phyloP scores from a whole-genome alignment of 1,140 invertebrate species.

The Drosophila guanche region DNA sequence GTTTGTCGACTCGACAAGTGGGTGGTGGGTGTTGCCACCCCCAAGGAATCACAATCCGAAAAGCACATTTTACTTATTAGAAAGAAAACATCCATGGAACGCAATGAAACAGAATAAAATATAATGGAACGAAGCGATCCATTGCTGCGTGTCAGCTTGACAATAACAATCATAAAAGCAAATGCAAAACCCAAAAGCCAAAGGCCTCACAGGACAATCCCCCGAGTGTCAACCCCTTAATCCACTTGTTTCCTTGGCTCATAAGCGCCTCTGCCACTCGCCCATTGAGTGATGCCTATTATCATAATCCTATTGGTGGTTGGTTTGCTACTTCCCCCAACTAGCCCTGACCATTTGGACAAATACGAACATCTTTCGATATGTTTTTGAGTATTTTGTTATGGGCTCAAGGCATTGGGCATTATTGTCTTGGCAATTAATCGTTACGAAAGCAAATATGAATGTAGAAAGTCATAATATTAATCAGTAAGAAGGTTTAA shows the following conservation, averaged over 20 bases:
- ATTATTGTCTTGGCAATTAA: conserved; percentile 31
- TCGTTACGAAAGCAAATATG: conserved; percentile 24
- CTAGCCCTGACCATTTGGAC: conserved; percentile 47
- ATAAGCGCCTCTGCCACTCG: conserved; percentile 41
- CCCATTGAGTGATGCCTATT: conserved; percentile 34
- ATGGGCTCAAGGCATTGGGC: conserved; percentile 43
- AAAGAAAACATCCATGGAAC: conserved; percentile 4
- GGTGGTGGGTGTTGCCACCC: not conserved
- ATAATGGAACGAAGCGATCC: conserved; percentile 24
- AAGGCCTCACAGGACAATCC: conserved; percentile 27
- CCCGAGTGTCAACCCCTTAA: conserved; percentile 64
- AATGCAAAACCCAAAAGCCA: conserved; percentile 74
- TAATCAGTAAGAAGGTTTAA: not conserved
- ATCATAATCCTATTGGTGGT: conserved; percentile 45
- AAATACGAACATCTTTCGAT: conserved; percentile 59
- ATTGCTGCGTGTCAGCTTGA: conserved; percentile 50
- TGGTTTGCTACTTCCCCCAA: not conserved
- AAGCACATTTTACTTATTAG: conserved; percentile 82
- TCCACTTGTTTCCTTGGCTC: conserved; percentile 70
- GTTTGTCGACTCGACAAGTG: conserved; percentile 44
- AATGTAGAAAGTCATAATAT: conserved; percentile 12
- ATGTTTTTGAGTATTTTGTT: conserved; percentile 70
- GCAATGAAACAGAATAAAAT: conserved; percentile 13
- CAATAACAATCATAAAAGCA: conserved; percentile 74
- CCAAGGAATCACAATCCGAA: conserved; percentile 26